Base-by-base conservation (phyloP, 2,797 vertebrate species). In the Chelonia mydas region DNA sequence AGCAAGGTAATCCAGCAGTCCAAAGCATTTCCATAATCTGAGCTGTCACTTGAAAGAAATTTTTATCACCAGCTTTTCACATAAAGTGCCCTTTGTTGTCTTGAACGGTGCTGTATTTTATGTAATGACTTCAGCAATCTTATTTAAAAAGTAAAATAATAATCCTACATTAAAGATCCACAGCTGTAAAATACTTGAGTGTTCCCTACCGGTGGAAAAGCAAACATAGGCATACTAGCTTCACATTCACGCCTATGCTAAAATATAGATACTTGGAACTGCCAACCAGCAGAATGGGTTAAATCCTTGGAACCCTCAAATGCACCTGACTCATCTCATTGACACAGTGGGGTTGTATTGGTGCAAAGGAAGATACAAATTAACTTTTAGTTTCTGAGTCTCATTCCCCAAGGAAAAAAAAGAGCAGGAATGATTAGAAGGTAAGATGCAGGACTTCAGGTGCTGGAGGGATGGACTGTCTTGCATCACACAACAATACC, bases 231-330 rank as follows among this genome's bases (percentile, higher is more conserved):
- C 16, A 19, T 9, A 23, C 47, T 11, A 13, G 50, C n/a, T 47
- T 41, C 0, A 0, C 0, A 0, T 88, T 53, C 0, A 0, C 79
- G 3, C 50, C 76, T n/a, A 1, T 88, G 51, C 37, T 5, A 19
- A 0, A 13, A 49, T 77, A 86, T 17, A 82, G 89, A 27, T 76
- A 41, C 72, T 76, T 19, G 11, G 72, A 76, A 47, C 0, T 0
- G 80, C n/a, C 16, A 81, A 94, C 41, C 6, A 3, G 1, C 65
- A 11, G 16, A 28, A 33, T 19, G 0, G 0, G 37, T 59, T 47
- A 76, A 4, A 90, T 21, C 41, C 87, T 84, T 2, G 15, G 47
- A 76, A 45, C 28, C 28, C 50, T 28, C 61, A 49, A 17, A 77
- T 80, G 31, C 83, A 77, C 72, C 72, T 2, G 37, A 89, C 51